These are phyloP conservation scores for Uloborus plumipes DNA, from an alignment of 2,888 invertebrate genomes.

Conservation along the genomic window DNA sequence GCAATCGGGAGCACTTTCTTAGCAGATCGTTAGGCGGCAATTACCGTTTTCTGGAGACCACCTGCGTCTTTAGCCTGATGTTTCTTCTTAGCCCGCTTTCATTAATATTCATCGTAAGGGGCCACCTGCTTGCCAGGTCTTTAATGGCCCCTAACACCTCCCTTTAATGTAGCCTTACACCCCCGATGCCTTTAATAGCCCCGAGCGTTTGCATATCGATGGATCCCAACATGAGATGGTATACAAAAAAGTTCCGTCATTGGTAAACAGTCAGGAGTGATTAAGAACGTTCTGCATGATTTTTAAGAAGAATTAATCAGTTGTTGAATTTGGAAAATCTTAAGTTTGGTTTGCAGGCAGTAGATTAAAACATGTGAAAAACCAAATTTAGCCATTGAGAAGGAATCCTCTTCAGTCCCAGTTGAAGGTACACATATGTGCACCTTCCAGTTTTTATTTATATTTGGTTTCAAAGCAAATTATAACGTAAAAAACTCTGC, in stretches of 20 bases:
- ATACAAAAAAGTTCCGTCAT: not conserved
- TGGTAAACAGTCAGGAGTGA: too few relatives aligned
- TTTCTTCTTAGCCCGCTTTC: conserved; percentile 43
- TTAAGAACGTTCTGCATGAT: too few relatives aligned
- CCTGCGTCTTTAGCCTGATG: conserved; percentile 50
- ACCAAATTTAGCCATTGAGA: too few relatives aligned
- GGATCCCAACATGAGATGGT: conserved; percentile 4
- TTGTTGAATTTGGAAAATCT: too few relatives aligned
- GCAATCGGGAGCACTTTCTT: conserved; percentile 51
- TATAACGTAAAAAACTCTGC: too few relatives aligned
- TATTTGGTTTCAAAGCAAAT: too few relatives aligned
- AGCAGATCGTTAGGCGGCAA: conserved; percentile 60
- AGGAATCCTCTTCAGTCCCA: too few relatives aligned
- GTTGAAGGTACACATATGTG: too few relatives aligned
- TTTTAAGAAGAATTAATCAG: too few relatives aligned
- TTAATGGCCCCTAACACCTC: conserved; percentile 30
- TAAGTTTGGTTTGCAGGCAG: too few relatives aligned
- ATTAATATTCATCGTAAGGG: conserved; percentile 55
- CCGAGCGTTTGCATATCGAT: conserved; percentile 51
- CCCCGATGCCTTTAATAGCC: conserved; percentile 14
- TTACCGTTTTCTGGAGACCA: conserved; percentile 51
- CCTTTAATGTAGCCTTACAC: conserved; percentile 38
- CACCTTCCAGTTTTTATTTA: too few relatives aligned
- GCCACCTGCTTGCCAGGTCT: conserved; percentile 47
- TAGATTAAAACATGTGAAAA: too few relatives aligned